Percentiles rank a stretch among this genome's conserved stretches.
Evolutionary conservation across 2,113 vertebrate species (phyloP).

Genomic region (Chaetorhynchus papuensis): DNA sequence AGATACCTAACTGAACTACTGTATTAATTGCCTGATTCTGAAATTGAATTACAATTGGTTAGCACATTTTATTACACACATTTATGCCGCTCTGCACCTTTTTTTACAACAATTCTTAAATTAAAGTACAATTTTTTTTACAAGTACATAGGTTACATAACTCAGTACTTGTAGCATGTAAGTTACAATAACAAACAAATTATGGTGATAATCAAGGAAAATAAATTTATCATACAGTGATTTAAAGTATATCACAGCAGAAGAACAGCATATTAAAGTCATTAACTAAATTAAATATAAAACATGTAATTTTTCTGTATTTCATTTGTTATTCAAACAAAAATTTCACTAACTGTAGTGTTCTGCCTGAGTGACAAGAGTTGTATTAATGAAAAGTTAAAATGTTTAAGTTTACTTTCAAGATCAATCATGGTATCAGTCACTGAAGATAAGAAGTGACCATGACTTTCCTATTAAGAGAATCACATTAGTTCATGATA

Average conservation of each 20-base stretch:
- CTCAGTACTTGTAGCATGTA: background rate
- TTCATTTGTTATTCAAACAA: background rate
- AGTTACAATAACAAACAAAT: background rate
- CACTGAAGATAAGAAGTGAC: background rate
- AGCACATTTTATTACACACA: background rate
- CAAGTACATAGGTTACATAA: background rate
- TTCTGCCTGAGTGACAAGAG: background rate
- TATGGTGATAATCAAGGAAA: background rate
- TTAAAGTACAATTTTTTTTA: background rate
- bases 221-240: background rate
- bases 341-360: background rate
- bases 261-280: background rate
- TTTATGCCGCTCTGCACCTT: background rate
- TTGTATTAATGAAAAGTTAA: background rate
- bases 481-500: background rate
- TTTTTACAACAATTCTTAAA: conserved; percentile 12
- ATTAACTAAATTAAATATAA: conserved; percentile 1
- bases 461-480: background rate
- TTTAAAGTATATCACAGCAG: background rate
- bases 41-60: background rate
- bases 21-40: background rate
- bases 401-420: background rate
- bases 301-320: background rate
- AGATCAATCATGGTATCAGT: background rate
- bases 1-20: background rate